Evolutionary conservation across 2,113 vertebrate genomes (phyloP).

Genomic region (Sturnira hondurensis): DNA sequence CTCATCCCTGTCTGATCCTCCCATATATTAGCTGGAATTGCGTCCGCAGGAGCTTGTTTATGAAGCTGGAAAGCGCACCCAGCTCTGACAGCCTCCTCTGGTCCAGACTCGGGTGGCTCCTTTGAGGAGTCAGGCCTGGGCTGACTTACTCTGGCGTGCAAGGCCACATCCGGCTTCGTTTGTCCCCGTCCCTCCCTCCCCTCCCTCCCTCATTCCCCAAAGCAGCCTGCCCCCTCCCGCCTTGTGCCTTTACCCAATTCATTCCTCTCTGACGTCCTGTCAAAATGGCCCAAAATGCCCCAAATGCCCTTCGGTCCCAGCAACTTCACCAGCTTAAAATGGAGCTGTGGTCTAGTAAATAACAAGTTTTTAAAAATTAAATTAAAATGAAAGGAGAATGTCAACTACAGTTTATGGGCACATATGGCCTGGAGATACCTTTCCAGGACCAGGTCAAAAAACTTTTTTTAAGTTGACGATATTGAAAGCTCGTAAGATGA

Average conservation of each 20-base stretch:
- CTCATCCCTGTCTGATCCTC: slow-evolving; percentile 66
- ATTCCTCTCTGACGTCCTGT: background rate
- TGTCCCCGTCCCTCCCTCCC: background rate
- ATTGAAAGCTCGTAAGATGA: background rate
- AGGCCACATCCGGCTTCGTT: background rate
- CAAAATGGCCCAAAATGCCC: no score
- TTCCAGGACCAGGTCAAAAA: background rate
- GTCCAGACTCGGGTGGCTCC: background rate
- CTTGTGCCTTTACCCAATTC: background rate
- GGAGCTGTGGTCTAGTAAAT: background rate
- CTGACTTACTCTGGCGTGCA: background rate
- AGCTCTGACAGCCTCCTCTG: no score
- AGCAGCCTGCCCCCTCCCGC: no score
- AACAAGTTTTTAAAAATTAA: background rate
- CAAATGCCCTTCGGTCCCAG: no score
- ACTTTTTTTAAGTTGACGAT: background rate
- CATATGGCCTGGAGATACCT: background rate
- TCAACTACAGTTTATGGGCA: background rate
- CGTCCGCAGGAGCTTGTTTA: slow-evolving; percentile 48
- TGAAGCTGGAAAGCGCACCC: slow-evolving; percentile 18
- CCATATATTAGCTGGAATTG: slow-evolving; percentile 76
- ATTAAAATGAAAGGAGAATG: background rate
- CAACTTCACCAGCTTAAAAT: background rate
- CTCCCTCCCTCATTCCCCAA: background rate
- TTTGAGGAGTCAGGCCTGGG: background rate